Evolutionary conservation across 2,797 vertebrate genomes (phyloP).

Genomic region (Myotis pilosus): DNA sequence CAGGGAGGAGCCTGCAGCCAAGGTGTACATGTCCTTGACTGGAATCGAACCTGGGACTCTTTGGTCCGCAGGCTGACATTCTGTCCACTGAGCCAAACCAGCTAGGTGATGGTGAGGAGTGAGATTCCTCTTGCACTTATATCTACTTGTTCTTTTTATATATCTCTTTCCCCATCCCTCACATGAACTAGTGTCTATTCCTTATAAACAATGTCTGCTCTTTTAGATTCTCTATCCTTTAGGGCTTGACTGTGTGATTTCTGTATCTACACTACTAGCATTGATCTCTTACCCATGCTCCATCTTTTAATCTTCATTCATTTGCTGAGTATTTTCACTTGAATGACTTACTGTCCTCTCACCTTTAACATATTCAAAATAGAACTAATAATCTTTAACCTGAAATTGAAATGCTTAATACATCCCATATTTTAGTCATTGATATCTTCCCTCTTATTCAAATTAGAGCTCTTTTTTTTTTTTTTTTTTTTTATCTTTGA

Average conservation of each 20-base stretch:
- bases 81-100: too few relatives aligned
- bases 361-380: not conserved
- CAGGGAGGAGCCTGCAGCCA: too few relatives aligned
- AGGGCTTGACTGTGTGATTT: not conserved
- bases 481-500: not conserved
- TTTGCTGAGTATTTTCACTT: conserved; percentile 22
- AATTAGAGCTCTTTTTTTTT: conserved; percentile 23
- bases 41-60: too few relatives aligned
- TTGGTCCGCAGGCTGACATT: too few relatives aligned
- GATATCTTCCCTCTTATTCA: not conserved
- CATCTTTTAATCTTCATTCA: not conserved
- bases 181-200: not conserved
- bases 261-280: not conserved
- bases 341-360: not conserved
- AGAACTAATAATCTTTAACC: conserved; percentile 1
- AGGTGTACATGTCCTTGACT: too few relatives aligned
- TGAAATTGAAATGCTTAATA: not conserved
- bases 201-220: not conserved
- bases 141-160: too few relatives aligned
- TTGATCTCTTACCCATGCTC: not conserved
- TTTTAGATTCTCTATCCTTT: not conserved
- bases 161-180: not conserved
- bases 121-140: too few relatives aligned
- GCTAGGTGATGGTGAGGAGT: too few relatives aligned
- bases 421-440: not conserved